Conservation (phyloP, 2,888 invertebrate species). For the Invenusta paracnida region DNA sequence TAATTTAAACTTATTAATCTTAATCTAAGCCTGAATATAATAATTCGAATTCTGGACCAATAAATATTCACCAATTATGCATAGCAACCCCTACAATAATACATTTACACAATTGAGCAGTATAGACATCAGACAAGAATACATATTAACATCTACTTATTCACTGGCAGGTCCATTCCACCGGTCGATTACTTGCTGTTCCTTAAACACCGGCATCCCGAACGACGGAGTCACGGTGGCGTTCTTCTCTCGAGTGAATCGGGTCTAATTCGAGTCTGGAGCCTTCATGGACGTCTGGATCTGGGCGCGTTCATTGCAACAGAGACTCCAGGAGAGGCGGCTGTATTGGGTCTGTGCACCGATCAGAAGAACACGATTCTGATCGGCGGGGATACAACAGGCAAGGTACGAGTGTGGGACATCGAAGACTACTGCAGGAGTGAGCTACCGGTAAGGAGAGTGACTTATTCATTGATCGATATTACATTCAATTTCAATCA, state of each 20-base stretch:
- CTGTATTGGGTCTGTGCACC: slow-evolving; percentile 68
- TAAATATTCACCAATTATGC: too few species aligned
- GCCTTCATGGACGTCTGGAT: slow-evolving; percentile 52
- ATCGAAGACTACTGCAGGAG: slow-evolving; percentile 66
- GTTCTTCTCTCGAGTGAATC: slow-evolving; percentile 59
- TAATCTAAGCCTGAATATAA: too few species aligned
- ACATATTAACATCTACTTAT: too few species aligned
- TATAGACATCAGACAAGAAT: too few species aligned
- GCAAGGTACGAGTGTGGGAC: slow-evolving; percentile 77
- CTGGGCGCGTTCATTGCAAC: slow-evolving; percentile 47
- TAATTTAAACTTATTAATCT: too few species aligned
- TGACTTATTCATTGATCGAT: too few species aligned
- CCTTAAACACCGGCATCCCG: slow-evolving; percentile 50
- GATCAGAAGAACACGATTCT: slow-evolving; percentile 71
- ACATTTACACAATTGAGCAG: too few species aligned
- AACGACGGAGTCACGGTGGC: slow-evolving; percentile 51
- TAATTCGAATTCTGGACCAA: too few species aligned
- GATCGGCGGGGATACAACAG: slow-evolving; percentile 64
- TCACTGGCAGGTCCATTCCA: slow-evolving; percentile 51
- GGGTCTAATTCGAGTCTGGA: slow-evolving; percentile 57
- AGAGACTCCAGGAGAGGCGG: slow-evolving; percentile 53
- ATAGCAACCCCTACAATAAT: too few species aligned
- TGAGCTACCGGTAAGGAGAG: not conserved
- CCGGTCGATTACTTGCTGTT: slow-evolving; percentile 57
- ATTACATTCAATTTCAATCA: too few species aligned